phyloP scores from a whole-genome alignment of 1,140 invertebrate species.

The Sycophaga agraensis region DNA sequence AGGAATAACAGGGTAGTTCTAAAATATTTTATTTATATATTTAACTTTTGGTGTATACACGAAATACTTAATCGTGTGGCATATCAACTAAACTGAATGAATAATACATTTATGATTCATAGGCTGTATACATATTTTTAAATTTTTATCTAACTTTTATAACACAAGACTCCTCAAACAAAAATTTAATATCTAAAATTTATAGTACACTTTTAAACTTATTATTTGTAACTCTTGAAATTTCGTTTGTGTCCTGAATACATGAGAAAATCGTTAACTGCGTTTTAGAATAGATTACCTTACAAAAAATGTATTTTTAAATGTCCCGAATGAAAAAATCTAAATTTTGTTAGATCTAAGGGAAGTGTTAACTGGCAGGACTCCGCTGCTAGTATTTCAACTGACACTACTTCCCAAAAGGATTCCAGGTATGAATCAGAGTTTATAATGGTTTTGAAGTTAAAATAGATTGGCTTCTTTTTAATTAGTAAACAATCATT shows the following conservation, averaged over 20 bases:
- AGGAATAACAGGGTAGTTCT: background rate
- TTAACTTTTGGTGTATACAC: background rate
- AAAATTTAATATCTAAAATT: too few relatives aligned
- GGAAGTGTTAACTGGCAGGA: slow-evolving; percentile 48
- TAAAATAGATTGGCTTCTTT: slow-evolving; percentile 6
- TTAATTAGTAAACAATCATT: slow-evolving; percentile 6
- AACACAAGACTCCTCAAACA: too few relatives aligned
- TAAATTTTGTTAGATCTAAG: slow-evolving; percentile 50
- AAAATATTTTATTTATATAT: background rate
- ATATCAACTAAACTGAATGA: too few relatives aligned
- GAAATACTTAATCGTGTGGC: too few relatives aligned
- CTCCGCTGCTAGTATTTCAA: slow-evolving; percentile 31
- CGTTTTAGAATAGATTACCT: too few relatives aligned
- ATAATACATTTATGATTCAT: too few relatives aligned
- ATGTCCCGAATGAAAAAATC: slow-evolving; percentile 34
- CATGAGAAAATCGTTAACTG: too few relatives aligned
- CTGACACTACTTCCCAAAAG: slow-evolving; percentile 37
- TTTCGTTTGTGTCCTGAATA: too few relatives aligned
- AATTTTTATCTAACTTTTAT: too few relatives aligned
- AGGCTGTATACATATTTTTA: too few relatives aligned
- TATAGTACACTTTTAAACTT: too few relatives aligned
- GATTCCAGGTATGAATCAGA: slow-evolving; percentile 45
- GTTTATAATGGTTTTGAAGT: slow-evolving; percentile 11
- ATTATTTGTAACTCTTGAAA: too few relatives aligned
- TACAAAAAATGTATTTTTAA: slow-evolving; percentile 15